Percentiles rank a stretch among this genome's conserved stretches.
phyloP scores from a whole-genome alignment of 2,113 vertebrate genomes.

The Hemichromis elongatus region DNA sequence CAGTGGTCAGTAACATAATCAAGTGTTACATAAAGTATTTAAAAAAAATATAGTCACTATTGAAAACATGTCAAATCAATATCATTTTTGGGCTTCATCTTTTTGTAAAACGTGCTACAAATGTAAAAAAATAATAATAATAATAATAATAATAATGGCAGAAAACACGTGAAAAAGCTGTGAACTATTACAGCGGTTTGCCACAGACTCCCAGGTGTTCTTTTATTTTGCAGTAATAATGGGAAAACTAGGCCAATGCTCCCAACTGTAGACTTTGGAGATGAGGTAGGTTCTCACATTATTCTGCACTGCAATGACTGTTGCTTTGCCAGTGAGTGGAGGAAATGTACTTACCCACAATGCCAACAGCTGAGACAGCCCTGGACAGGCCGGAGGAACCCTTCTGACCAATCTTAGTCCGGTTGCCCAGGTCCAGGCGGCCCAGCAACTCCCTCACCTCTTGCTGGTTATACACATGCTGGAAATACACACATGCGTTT shows the following conservation, averaged over 20 bases:
- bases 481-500: neutral
- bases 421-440: conserved; percentile 91
- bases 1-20: neutral
- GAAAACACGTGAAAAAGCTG: neutral
- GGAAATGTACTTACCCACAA: conserved; percentile 84
- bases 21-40: neutral
- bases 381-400: conserved; percentile 88
- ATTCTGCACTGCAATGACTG: neutral
- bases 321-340: neutral
- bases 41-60: neutral
- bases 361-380: conserved; percentile 85
- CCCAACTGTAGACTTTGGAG: neutral
- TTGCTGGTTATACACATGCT: conserved; percentile 94
- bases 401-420: conserved; percentile 92
- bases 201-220: neutral
- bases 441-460: conserved; percentile 90
- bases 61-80: neutral
- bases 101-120: neutral
- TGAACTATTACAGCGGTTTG: neutral
- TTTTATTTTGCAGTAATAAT: neutral
- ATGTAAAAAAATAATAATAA: neutral
- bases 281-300: neutral
- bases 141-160: no score
- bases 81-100: neutral
- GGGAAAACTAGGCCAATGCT: conserved; percentile 8